A percentile compares a stretch with the other conserved stretches of the same genome.
Evolutionary conservation across 2,888 invertebrate genomes (phyloP).

Genomic region (Slavum lentiscoides): DNA sequence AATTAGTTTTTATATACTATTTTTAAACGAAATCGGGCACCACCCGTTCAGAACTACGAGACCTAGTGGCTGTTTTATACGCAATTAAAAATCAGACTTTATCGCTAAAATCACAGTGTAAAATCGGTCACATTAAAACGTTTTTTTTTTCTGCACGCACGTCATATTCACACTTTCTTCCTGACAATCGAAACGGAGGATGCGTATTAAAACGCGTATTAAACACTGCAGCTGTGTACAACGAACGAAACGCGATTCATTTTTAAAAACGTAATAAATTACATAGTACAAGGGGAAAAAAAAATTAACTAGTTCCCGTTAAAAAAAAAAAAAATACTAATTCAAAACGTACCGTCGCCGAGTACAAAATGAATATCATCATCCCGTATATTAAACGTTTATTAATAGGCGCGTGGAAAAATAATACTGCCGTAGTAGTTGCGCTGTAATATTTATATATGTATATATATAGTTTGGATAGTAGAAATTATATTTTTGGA

Average conservation of each 20-base stretch:
- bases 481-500: neutral
- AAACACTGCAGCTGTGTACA: no score
- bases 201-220: slow-evolving; percentile 21
- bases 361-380: neutral
- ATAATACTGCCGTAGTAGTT: slow-evolving; percentile 22
- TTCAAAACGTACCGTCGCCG: neutral
- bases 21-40: no score
- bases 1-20: no score
- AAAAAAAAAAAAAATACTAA: slow-evolving; percentile 16
- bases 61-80: no score
- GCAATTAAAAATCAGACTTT: neutral
- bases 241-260: slow-evolving; percentile 38
- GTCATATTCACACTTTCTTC: no score
- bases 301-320: slow-evolving; percentile 27
- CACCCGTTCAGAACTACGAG: neutral
- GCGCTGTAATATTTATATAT: no score
- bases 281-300: neutral
- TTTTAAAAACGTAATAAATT: slow-evolving; percentile 2
- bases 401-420: slow-evolving; percentile 43
- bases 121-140: neutral
- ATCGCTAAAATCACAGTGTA: no score
- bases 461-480: no score
- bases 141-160: neutral
- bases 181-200: no score
- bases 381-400: neutral